Percentiles rank a stretch among this genome's conserved stretches.
Evolutionary conservation across 2,797 vertebrate species (phyloP).

Genomic region (Propithecus perrieri): DNA sequence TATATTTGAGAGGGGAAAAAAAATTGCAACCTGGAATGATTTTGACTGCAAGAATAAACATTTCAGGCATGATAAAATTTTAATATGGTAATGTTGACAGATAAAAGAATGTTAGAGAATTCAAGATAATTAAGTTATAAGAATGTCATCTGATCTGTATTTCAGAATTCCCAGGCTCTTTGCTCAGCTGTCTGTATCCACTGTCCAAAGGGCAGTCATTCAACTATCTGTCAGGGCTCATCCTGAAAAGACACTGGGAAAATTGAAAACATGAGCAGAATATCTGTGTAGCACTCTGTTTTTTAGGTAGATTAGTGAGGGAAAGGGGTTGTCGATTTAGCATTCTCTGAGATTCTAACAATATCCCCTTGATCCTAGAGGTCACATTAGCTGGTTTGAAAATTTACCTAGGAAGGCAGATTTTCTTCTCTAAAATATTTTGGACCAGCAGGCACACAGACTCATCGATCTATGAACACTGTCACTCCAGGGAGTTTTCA

Average conservation of each 20-base stretch:
- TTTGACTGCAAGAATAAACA: slow-evolving; percentile 66
- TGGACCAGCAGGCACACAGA: background rate
- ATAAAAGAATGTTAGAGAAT: slow-evolving; percentile 69
- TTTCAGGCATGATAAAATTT: slow-evolving; percentile 73
- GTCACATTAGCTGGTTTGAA: background rate
- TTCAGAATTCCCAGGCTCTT: slow-evolving; percentile 56
- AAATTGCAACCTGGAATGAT: slow-evolving; percentile 51
- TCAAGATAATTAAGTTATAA: slow-evolving; percentile 73
- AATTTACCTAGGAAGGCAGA: slow-evolving; percentile 26
- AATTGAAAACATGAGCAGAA: background rate
- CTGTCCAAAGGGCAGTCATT: slow-evolving; percentile 13
- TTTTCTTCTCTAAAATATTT: background rate
- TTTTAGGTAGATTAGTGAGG: background rate
- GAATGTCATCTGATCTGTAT: slow-evolving; percentile 44
- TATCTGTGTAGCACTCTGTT: background rate
- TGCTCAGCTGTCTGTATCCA: slow-evolving; percentile 19
- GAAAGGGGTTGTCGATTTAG: background rate
- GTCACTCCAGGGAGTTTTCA: background rate
- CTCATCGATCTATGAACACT: background rate
- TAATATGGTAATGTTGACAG: slow-evolving; percentile 74
- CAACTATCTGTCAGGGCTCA: slow-evolving; percentile 44
- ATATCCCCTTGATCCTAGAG: background rate
- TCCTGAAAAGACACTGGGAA: slow-evolving; percentile 23
- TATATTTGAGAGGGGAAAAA: slow-evolving; percentile 34
- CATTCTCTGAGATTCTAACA: background rate